Percentiles rank a stretch among this genome's conserved stretches.
These are phyloP conservation scores for Leptoclinus maculatus DNA, from an alignment of 2,797 vertebrate genomes.

Conservation along the genomic window DNA sequence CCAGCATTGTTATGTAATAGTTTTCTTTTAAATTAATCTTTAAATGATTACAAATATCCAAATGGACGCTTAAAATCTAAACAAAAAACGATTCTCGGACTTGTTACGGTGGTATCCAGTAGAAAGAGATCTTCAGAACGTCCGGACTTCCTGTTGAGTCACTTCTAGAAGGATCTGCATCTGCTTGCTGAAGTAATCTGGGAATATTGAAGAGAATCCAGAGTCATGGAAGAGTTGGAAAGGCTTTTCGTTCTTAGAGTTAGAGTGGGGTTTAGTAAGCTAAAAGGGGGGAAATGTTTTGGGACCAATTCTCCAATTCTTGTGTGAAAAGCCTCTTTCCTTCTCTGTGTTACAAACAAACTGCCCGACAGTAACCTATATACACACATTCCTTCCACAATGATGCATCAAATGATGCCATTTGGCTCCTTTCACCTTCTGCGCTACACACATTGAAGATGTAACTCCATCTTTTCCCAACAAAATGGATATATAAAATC, in stretches of 20 bases:
- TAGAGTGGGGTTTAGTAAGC: background rate
- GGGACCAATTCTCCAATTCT: background rate
- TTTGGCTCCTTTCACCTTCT: background rate
- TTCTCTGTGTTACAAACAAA: background rate
- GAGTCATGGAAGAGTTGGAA: background rate
- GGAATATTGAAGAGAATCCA: constrained; percentile 10
- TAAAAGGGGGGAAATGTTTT: background rate
- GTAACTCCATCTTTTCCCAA: background rate
- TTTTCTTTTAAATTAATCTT: background rate
- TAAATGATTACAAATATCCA: background rate
- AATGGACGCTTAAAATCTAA: background rate
- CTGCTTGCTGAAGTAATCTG: constrained; percentile 86
- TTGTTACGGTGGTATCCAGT: background rate
- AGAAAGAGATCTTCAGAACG: constrained; percentile 71
- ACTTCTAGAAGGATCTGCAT: constrained; percentile 95
- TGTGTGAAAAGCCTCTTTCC: background rate
- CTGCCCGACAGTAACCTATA: background rate
- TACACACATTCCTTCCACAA: background rate
- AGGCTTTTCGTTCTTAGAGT: background rate
- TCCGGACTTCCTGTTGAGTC: constrained; percentile 86
- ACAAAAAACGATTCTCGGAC: background rate
- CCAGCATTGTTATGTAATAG: background rate
- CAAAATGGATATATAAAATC: background rate
- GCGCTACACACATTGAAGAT: background rate
- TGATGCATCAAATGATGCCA: background rate